Percentiles rank a stretch among this genome's conserved stretches.
Conservation (phyloP, 2,113 vertebrate genomes). For the Myanophis thanlyinensis region DNA sequence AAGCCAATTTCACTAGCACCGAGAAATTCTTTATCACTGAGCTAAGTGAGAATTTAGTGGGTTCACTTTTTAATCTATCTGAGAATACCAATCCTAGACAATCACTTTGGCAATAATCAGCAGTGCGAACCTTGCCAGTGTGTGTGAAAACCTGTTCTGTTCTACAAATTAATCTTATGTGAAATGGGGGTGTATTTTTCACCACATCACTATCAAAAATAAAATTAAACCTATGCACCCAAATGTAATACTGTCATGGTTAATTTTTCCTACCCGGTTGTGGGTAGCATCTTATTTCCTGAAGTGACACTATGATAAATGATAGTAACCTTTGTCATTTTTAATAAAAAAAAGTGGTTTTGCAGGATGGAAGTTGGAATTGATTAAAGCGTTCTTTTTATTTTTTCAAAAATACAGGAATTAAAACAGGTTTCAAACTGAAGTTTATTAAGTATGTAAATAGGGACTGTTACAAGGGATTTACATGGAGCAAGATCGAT, state of each 20-base stretch:
- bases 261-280: not conserved
- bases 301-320: slow-evolving; percentile 26
- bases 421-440: not conserved
- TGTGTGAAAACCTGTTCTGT: not conserved
- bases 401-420: not conserved
- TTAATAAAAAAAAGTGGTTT: not conserved
- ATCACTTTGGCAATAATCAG: not conserved
- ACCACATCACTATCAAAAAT: not conserved
- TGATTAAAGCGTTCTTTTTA: slow-evolving; percentile 12
- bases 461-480: not conserved
- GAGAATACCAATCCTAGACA: not conserved
- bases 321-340: slow-evolving; percentile 8
- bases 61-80: not conserved
- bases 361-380: no score
- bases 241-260: not conserved
- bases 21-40: not conserved
- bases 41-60: not conserved
- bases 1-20: not conserved
- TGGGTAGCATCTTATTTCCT: slow-evolving; percentile 20
- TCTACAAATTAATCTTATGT: not conserved
- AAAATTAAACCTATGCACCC: not conserved
- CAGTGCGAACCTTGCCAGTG: not conserved
- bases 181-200: not conserved
- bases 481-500: not conserved
- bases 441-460: not conserved